Evolutionary conservation across 2,888 invertebrate species (phyloP).

Genomic region (Drosophila peninsularis): DNA sequence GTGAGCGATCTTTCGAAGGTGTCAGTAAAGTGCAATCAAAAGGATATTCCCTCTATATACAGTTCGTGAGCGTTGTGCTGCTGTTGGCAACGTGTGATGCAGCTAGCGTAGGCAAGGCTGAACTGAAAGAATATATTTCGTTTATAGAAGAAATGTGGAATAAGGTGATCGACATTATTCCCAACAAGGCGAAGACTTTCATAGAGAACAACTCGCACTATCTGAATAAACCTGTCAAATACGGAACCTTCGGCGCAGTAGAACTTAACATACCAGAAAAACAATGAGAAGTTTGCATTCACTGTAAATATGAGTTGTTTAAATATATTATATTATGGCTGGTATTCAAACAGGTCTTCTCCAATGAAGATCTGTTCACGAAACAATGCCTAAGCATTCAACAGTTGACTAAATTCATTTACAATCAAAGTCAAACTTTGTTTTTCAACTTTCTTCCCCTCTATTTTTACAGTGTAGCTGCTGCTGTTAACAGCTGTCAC

Average conservation of each 20-base stretch:
- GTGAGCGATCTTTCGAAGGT: constrained; percentile 5
- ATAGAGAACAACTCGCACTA: background rate
- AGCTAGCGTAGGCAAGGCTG: too few relatives aligned
- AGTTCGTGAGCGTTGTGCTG: constrained; percentile 8
- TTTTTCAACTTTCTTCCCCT: too few relatives aligned
- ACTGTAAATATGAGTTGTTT: background rate
- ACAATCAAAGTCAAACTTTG: too few relatives aligned
- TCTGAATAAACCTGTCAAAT: background rate
- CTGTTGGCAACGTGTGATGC: background rate
- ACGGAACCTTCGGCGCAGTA: background rate
- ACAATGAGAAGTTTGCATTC: background rate
- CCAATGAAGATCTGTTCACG: too few relatives aligned
- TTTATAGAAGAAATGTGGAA: background rate
- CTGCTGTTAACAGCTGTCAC: constrained; percentile 10
- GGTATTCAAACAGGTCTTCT: too few relatives aligned
- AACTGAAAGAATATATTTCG: background rate
- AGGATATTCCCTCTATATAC: background rate
- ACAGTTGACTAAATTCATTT: too few relatives aligned
- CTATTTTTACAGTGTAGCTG: background rate
- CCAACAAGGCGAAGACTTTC: background rate
- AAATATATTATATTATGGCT: background rate
- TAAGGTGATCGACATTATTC: background rate
- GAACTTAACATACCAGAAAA: background rate
- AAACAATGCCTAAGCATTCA: too few relatives aligned
- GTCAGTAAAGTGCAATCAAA: background rate